Conservation (phyloP, 2,113 vertebrate genomes). For the Platichthys flesus region DNA sequence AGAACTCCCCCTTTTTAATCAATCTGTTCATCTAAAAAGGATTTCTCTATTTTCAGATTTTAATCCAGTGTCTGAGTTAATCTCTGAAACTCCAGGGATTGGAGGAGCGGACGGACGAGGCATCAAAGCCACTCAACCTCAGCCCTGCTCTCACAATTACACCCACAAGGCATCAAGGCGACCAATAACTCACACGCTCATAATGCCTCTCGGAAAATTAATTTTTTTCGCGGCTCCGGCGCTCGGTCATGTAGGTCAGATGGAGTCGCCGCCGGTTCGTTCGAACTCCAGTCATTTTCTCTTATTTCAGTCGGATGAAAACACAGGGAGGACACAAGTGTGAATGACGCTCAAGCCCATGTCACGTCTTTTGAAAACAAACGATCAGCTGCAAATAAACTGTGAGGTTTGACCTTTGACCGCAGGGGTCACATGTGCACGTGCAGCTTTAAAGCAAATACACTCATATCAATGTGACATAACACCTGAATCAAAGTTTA, state of each 20-base stretch:
- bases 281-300: conserved; percentile 35
- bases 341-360: conserved; percentile 25
- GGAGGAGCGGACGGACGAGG: conserved; percentile 62
- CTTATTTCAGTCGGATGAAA: conserved; percentile 54
- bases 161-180: conserved; percentile 61
- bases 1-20: conserved; percentile 72
- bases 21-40: conserved; percentile 77
- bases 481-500: not conserved
- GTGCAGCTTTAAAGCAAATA: not conserved
- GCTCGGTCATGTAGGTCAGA: conserved; percentile 75
- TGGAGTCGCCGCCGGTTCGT: conserved; percentile 35
- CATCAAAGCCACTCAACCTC: conserved; percentile 73
- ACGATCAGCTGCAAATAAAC: conserved; percentile 3
- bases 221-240: conserved; percentile 57
- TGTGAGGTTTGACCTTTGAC: conserved; percentile 13
- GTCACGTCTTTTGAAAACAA: conserved; percentile 22
- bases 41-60: conserved; percentile 84
- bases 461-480: not conserved
- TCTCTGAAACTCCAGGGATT: conserved; percentile 77
- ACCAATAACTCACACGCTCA: conserved; percentile 67
- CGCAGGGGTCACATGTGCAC: not conserved
- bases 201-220: conserved; percentile 79
- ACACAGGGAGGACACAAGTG: conserved; percentile 7
- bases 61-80: conserved; percentile 82
- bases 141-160: conserved; percentile 68